These are phyloP conservation scores for Lymantria dispar DNA, from an alignment of 2,888 invertebrate species.

Conservation along the genomic window DNA sequence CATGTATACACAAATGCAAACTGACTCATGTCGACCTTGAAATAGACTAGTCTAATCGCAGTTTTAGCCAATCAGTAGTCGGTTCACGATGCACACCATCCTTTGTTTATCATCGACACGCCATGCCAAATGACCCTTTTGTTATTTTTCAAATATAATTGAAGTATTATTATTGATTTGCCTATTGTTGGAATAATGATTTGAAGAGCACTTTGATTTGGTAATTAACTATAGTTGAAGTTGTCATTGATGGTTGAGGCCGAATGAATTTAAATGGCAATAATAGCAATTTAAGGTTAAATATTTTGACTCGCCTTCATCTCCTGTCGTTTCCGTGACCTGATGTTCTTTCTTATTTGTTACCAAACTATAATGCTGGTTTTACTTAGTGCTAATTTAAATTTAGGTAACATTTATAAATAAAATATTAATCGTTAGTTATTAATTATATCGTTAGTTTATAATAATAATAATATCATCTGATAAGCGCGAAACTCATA, in stretches of 20 bases:
- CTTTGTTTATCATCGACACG: conserved; percentile 64
- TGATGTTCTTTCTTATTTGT: too few relatives aligned
- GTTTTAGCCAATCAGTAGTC: conserved; percentile 77
- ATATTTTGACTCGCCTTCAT: neutral
- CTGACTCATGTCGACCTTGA: conserved; percentile 73
- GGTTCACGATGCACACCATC: conserved; percentile 51
- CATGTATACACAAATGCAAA: conserved; percentile 60
- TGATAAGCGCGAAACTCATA: too few relatives aligned
- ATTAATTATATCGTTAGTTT: too few relatives aligned
- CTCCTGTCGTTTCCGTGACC: too few relatives aligned
- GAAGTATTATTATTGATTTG: conserved; percentile 18
- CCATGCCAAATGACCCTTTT: conserved; percentile 52
- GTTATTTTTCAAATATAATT: conserved; percentile 31
- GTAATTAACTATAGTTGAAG: neutral
- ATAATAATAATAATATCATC: too few relatives aligned
- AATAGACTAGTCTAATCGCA: conserved; percentile 73
- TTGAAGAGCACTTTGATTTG: conserved; percentile 12
- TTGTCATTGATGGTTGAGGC: conserved; percentile 1
- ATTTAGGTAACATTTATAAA: too few relatives aligned
- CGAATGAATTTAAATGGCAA: neutral
- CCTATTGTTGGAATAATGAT: conserved; percentile 19
- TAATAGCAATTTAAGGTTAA: neutral
- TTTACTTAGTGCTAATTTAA: too few relatives aligned
- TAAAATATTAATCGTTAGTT: too few relatives aligned
- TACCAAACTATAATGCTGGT: too few relatives aligned